Evolutionary conservation across 2,797 vertebrate genomes (phyloP).

Genomic region (Hafferia zeledoni): DNA sequence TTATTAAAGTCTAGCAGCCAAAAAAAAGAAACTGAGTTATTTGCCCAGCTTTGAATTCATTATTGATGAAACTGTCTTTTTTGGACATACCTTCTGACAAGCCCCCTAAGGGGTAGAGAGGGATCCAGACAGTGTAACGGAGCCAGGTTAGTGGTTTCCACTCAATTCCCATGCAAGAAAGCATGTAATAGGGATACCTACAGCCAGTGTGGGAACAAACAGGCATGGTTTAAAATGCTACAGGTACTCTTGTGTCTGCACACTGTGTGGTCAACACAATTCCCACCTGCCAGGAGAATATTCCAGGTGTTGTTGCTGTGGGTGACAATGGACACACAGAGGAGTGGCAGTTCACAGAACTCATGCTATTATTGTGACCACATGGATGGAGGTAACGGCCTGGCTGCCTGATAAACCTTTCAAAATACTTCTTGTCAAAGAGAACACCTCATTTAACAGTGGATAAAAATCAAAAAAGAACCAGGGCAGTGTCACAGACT

Average conservation of each 20-base stretch:
- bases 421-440: neutral
- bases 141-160: slow-evolving; percentile 96
- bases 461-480: neutral
- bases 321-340: fast-evolving
- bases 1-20: neutral
- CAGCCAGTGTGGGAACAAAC: neutral
- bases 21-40: neutral
- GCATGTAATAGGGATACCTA: slow-evolving; percentile 98
- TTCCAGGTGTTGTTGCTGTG: neutral
- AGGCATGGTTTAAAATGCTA: neutral
- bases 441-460: neutral
- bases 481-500: neutral
- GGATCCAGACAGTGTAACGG: slow-evolving; percentile 93
- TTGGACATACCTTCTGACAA: slow-evolving; percentile 88
- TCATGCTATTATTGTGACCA: neutral
- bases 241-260: neutral
- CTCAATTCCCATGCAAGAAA: slow-evolving; percentile 88
- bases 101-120: slow-evolving; percentile 89
- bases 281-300: neutral
- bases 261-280: neutral
- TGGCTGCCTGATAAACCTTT: neutral
- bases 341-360: neutral
- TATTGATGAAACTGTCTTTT: neutral
- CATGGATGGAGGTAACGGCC: neutral
- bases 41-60: neutral